These are phyloP conservation scores for Matsumurasca onukii DNA, from an alignment of 1,140 invertebrate species.

Conservation along the genomic window DNA sequence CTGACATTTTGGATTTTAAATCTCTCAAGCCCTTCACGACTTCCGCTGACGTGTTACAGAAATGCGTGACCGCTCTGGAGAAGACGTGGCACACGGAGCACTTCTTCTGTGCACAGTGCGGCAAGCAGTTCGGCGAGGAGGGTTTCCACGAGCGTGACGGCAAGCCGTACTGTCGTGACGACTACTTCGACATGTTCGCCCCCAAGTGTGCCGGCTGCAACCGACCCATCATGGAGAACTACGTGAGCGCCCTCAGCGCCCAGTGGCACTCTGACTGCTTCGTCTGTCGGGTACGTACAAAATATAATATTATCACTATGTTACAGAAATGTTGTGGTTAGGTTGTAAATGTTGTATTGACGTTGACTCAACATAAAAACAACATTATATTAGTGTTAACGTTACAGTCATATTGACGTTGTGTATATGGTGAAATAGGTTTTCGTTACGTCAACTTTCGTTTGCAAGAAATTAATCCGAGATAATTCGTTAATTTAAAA, in stretches of 20 bases:
- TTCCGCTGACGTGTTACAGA: no score
- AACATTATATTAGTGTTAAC: no score
- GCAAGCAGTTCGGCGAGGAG: constrained; percentile 95
- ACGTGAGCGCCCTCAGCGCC: constrained; percentile 95
- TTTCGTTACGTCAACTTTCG: no score
- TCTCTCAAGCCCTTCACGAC: no score
- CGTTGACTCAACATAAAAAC: no score
- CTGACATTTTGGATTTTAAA: no score
- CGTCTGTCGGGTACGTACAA: constrained; percentile 93
- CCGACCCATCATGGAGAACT: constrained; percentile 97
- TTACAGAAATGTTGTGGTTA: no score
- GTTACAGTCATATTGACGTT: constrained; percentile 29
- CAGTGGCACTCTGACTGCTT: constrained; percentile 99
- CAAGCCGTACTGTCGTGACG: constrained; percentile 91
- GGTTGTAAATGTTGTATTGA: no score
- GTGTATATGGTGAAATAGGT: no score
- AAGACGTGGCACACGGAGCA: constrained; percentile 99
- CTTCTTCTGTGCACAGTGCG: constrained; percentile 98
- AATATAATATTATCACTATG: no score
- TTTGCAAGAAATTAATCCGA: no score
- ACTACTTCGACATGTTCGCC: constrained; percentile 99
- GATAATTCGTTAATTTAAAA: no score
- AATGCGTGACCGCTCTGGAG: constrained; percentile 98
- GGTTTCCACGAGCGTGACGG: constrained; percentile 94
- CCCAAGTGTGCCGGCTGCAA: constrained; percentile 98